Conservation (phyloP, 2,797 vertebrate genomes). For the Cyclura pinguis region DNA sequence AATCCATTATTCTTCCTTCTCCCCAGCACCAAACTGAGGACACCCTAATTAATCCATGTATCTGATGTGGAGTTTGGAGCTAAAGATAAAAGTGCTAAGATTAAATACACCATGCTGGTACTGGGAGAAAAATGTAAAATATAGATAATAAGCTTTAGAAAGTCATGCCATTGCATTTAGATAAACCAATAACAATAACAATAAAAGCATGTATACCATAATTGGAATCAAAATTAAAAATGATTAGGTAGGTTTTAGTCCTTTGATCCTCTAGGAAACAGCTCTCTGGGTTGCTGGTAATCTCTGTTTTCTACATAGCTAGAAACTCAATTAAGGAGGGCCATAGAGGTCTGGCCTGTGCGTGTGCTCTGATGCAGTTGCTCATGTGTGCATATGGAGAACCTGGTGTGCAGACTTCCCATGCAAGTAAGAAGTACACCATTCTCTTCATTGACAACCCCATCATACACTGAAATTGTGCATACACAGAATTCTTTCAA, state of each 20-base stretch:
- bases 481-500: not conserved
- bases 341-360: not conserved
- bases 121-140: constrained; percentile 51
- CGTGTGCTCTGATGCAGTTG: not conserved
- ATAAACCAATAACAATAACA: constrained; percentile 37
- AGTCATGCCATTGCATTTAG: constrained; percentile 41
- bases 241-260: constrained; percentile 6
- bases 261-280: constrained; percentile 9
- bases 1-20: not conserved
- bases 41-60: constrained; percentile 67
- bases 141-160: constrained; percentile 51
- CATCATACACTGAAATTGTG: not conserved
- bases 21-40: constrained; percentile 16
- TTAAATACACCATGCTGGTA: constrained; percentile 60
- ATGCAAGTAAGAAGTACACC: not conserved
- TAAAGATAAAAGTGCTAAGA: constrained; percentile 59
- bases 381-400: not conserved
- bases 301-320: not conserved
- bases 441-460: not conserved
- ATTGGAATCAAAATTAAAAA: constrained; percentile 44
- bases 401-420: not conserved
- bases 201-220: constrained; percentile 22
- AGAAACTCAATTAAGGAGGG: not conserved
- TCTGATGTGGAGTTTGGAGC: constrained; percentile 54
- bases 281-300: not conserved